Evolutionary conservation across 30 jellyfish, hydroid and myxozoan genomes (phyloP).

Genomic region (Cassiopea xamachana): DNA sequence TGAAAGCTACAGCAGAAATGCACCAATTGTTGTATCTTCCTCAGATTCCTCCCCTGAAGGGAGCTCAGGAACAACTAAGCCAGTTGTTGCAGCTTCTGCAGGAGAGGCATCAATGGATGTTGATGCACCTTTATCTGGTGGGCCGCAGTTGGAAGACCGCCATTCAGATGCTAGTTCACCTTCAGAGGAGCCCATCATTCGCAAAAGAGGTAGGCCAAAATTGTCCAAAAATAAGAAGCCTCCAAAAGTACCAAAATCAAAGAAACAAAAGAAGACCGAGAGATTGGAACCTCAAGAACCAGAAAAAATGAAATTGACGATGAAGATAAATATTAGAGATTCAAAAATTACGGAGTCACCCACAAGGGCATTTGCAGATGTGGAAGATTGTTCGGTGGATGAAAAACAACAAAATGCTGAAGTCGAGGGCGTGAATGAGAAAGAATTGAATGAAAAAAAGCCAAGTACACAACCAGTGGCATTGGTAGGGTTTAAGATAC

Average conservation of each 20-base stretch:
- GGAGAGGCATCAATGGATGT: slow-evolving; percentile 6
- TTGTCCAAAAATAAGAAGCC: slow-evolving; percentile 1
- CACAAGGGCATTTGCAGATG: slow-evolving; percentile 49
- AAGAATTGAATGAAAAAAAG: slow-evolving; percentile 24
- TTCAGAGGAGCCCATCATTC: slow-evolving; percentile 17
- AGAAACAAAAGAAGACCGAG: slow-evolving; percentile 31
- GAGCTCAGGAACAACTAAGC: background rate
- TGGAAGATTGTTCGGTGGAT: slow-evolving; percentile 4
- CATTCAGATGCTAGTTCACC: background rate
- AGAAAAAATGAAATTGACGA: slow-evolving; percentile 32
- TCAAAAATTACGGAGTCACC: slow-evolving; percentile 74
- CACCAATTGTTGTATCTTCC: background rate
- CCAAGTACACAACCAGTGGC: slow-evolving; percentile 73
- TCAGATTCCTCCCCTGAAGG: slow-evolving; percentile 55
- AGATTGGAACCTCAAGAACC: background rate
- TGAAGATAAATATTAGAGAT: slow-evolving; percentile 63
- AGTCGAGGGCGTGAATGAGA: slow-evolving; percentile 29
- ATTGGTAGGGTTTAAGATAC: slow-evolving; percentile 42
- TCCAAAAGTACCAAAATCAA: background rate
- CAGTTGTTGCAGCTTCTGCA: background rate
- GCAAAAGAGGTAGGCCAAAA: slow-evolving; percentile 49
- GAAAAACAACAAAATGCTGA: background rate
- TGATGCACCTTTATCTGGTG: background rate
- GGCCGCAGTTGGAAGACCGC: no score
- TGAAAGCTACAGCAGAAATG: background rate